Evolutionary conservation across 1,140 invertebrate species (phyloP), one percentile per base, ranked within the genome.

Genomic region (Meloidogyne hapla): DNA sequence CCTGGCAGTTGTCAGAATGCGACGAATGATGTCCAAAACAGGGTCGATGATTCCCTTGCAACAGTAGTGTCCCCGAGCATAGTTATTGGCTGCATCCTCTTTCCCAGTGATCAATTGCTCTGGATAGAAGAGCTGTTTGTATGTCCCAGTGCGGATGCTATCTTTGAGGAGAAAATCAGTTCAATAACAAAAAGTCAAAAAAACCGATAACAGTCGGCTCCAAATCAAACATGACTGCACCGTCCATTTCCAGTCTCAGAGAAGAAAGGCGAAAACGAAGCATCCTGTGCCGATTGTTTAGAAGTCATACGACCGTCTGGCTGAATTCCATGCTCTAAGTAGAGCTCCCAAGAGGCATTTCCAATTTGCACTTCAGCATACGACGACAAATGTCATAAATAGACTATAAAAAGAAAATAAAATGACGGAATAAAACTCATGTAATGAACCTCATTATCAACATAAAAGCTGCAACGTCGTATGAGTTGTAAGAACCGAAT

Each of bases 121-220:
- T n/a, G n/a, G n/a, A n/a, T n/a, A n/a, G n/a, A n/a, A n/a, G n/a
- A n/a, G n/a, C n/a, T n/a, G n/a, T n/a, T n/a, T n/a, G n/a, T n/a
- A n/a, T n/a, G n/a, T n/a, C n/a, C n/a, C 94, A 94, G 88, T 94
- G n/a, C 94, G 76, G 93, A 93, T 45, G 93, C 93, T 87, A 94
- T 93, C 89, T 94, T 93, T 85, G 91, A 91, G 5, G 91, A 91
- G 42, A 87, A 88, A 67, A 88, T 83, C 56, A 89, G 75, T 66
- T 88, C 38, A 56, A 13, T 61, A 40, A 73, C 13, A 73, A 12
- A 67, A 71, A 10, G 15, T 61, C 10, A 12, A 9, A n/a, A 67
- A 67, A 15, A 87, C 85, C 83, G 65, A 88, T 88, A 21, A 88
- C 87, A 63, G 87, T 88, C 12, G 87, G 87, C 76, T 88, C 87